Evolutionary conservation across 2,113 vertebrate genomes (phyloP), one percentile per base, ranked within the genome.

Genomic region (Sprattus sprattus): DNA sequence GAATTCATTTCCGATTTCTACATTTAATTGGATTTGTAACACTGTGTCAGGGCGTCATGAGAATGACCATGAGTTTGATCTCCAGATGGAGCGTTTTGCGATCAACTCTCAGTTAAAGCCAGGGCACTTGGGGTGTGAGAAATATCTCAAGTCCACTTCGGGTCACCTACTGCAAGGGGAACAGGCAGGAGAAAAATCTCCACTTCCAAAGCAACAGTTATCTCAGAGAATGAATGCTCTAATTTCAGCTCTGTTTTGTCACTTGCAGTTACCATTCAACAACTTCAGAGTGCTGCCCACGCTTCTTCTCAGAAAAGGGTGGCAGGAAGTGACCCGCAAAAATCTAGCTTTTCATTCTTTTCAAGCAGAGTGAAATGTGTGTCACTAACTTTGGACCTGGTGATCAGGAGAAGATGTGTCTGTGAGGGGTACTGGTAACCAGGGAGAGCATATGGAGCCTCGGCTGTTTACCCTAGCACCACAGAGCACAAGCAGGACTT

Each of bases 81-180:
- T 64, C 57, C 57, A 64, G 57, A 64, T 25, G 57, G 54, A 20
- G 1, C 25, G 25, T 13, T 71, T 9, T 71, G 64, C 8, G 64
- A 25, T 32, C 25, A 28, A 28, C 25, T 0, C 10, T 71, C 9
- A 9, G 64, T 32, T 25, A 8, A 71, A 28, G 64, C 64, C 64
- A 71, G 64, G 64, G 11, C 64, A 71, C 64, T 71, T 25, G 25
- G 64, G 25, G 64, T 71, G 64, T 71, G 64, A 71, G 64, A 71
- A 71, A 71, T 71, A 13, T 71, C 64, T 32, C 15, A 25, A 32
- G 25, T 71, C 10, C 25, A 71, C 28, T 71, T 25, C 10, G 8
- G 1, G 64, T 71, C 64, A 9, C 64, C 64, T 25, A 32, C 25
- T 60, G 54, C 18, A 20, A 22, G 20, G 54, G 39, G 54, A 60